A percentile compares a stretch with the other conserved stretches of the same genome.
phyloP scores from a whole-genome alignment of 92 coral and sea anemone genomes.

The Epizoanthus ramosus region DNA sequence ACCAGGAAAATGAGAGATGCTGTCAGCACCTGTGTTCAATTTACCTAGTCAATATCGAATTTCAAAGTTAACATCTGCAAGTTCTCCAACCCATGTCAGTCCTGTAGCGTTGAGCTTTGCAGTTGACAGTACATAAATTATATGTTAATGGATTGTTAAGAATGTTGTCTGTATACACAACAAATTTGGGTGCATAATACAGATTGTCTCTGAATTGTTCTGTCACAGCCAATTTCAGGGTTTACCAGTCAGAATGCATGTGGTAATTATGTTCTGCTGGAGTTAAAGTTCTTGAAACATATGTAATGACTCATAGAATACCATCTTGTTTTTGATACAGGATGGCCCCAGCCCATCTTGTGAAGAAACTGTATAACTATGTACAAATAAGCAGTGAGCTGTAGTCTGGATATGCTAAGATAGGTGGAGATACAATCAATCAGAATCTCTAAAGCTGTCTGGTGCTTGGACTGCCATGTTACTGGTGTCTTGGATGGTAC shows the following conservation, averaged over 20 bases:
- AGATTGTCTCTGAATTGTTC: too few species aligned
- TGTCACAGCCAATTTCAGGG: too few species aligned
- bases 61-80: conserved; percentile 43
- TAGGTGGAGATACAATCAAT: background rate
- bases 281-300: too few species aligned
- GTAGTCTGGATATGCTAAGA: background rate
- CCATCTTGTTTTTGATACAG: too few species aligned
- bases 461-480: background rate
- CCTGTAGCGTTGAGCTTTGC: background rate
- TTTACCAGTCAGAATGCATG: too few species aligned
- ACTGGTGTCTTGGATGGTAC: conserved; percentile 1
- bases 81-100: background rate
- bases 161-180: too few species aligned
- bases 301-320: too few species aligned
- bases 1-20: conserved; percentile 40
- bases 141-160: too few species aligned
- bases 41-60: conserved; percentile 38
- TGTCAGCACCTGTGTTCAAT: conserved; percentile 48
- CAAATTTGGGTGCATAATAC: too few species aligned
- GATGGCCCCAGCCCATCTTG: background rate
- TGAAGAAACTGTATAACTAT: too few species aligned
- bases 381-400: too few species aligned
- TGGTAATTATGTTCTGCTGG: too few species aligned
- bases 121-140: background rate
- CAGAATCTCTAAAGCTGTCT: background rate